Base-by-base conservation (phyloP, 1,140 invertebrate genomes). In the Arctopsyche grandis region DNA sequence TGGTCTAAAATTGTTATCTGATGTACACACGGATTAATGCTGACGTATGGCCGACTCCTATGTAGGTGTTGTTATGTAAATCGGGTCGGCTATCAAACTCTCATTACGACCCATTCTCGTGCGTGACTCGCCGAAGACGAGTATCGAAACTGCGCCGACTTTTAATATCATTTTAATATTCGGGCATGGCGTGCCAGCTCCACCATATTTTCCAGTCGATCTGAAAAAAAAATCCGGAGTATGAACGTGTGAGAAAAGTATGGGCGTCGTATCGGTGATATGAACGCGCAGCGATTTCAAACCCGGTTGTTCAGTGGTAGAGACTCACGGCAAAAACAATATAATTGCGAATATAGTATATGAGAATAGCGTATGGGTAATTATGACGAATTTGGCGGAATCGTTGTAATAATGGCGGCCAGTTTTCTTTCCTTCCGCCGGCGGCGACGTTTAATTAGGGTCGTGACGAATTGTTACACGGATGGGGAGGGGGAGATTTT, bases 41-140 rank as follows among this genome's bases (percentile, higher is more conserved):
- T 75, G 73, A 80, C 58, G 76, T 70, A 77, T 22, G 63, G 63
- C 16, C 24, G 63, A 26, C 24, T 12, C 63, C 24, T 22, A 60
- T 9, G 74, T 75, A 56, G 79, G 63, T 79, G 78, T 69, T 80
- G 79, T 80, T 80, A 80, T 80, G 79, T 77, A 80, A 80, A 80
- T 80, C 74, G 66, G 21, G 26, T 26, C 26, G n/a, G 79, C 79
- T 80, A 80, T 80, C 76, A 77, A 80, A 80, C 22, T 80, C 79
- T 80, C 79, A 80, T 80, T 77, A 80, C 56, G 66, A 29, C 26
- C 52, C 48, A 56, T 19, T 74, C 22, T 43, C 70, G 74, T 76
- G 74, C 74, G 74, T 76, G 74, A 44, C 74, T 66, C 63, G 63
- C 74, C 74, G 48, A 71, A 71, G 26, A 19, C 24, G 24, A 14